These are phyloP conservation scores for Scaptomyza montana DNA, from an alignment of 1,140 invertebrate genomes.

Conservation along the genomic window DNA sequence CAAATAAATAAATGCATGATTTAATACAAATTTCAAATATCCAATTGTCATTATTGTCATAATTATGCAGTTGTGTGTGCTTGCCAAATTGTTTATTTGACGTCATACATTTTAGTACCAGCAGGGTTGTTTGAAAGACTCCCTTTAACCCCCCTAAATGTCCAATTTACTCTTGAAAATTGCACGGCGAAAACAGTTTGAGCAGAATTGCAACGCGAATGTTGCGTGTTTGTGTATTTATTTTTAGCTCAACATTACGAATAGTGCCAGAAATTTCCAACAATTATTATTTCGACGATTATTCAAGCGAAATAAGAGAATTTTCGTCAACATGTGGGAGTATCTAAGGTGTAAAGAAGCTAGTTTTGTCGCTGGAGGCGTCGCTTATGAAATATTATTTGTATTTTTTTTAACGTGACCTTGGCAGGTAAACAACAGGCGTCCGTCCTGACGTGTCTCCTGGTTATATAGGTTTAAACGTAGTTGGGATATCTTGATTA, in stretches of 20 bases:
- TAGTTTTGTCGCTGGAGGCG: not conserved
- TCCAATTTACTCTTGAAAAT: too few species aligned
- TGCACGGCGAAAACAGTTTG: conserved; percentile 14
- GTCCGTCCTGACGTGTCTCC: conserved; percentile 33
- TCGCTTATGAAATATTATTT: conserved; percentile 45
- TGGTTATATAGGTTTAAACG: too few species aligned
- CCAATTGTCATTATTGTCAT: too few species aligned
- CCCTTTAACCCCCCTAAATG: not conserved
- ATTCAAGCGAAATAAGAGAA: not conserved
- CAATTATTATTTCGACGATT: not conserved
- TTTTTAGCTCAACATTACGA: conserved; percentile 27
- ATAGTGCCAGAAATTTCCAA: conserved; percentile 16
- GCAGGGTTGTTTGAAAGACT: not conserved
- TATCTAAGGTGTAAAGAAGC: not conserved
- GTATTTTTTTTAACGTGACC: conserved; percentile 30
- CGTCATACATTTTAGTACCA: not conserved
- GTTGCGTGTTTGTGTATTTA: conserved; percentile 28
- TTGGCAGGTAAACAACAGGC: conserved; percentile 44
- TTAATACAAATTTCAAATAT: too few species aligned
- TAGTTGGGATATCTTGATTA: too few species aligned
- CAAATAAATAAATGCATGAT: too few species aligned
- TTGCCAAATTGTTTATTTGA: not conserved
- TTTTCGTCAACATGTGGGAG: not conserved
- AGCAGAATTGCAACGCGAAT: not conserved
- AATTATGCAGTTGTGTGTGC: too few species aligned